phyloP scores from a whole-genome alignment of 1,140 invertebrate genomes.

The Oryzaephilus surinamensis region DNA sequence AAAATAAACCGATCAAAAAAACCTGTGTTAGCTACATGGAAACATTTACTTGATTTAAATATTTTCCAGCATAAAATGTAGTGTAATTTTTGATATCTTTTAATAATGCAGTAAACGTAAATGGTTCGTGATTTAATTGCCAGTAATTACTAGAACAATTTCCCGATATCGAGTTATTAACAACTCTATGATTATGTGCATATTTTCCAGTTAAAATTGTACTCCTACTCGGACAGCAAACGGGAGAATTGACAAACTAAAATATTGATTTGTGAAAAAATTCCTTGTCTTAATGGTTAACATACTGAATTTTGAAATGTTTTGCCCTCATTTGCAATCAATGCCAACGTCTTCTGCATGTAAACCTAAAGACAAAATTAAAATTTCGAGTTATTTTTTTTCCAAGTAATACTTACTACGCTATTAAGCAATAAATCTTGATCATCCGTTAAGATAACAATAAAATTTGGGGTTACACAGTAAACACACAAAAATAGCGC shows the following conservation, averaged over 20 bases:
- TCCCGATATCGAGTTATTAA: conserved; percentile 67
- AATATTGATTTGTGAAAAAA: conserved; percentile 9
- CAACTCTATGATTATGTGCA: conserved; percentile 68
- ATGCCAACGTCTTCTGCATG: conserved; percentile 48
- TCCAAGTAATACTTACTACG: conserved; percentile 47
- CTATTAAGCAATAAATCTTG: conserved; percentile 69
- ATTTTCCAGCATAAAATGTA: conserved; percentile 81
- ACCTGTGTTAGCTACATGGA: conserved; percentile 1
- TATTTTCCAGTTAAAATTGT: conserved; percentile 77
- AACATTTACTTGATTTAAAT: conserved; percentile 60
- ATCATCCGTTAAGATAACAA: conserved; percentile 77
- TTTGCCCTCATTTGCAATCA: conserved; percentile 55
- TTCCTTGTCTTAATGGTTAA: conserved; percentile 63
- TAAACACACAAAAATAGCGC: too few relatives aligned
- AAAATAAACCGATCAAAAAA: conserved; percentile 12
- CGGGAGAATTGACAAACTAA: conserved; percentile 66
- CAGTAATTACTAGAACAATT: conserved; percentile 63
- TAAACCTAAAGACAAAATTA: conserved; percentile 46
- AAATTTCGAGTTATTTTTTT: neutral
- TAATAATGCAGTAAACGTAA: conserved; percentile 57
- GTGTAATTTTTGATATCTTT: conserved; percentile 48
- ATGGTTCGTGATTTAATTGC: conserved; percentile 50
- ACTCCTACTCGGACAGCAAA: conserved; percentile 83
- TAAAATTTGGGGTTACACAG: conserved; percentile 71
- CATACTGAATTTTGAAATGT: too few relatives aligned